Conservation (phyloP, 2,888 invertebrate species). For the Lordiphosa andalusiaca region DNA sequence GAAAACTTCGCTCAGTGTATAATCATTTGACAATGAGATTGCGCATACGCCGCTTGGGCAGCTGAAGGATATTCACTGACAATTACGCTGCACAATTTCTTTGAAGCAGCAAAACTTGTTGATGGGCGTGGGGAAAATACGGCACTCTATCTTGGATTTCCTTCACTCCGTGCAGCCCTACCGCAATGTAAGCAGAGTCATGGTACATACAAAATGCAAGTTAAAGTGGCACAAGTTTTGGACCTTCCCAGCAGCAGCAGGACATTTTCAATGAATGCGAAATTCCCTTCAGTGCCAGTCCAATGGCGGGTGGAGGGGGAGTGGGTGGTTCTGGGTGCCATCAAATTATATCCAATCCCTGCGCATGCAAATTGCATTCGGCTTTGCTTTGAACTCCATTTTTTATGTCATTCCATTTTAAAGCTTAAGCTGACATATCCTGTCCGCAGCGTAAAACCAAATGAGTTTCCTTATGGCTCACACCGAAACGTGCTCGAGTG, state of each 20-base stretch:
- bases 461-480: slow-evolving; percentile 22
- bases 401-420: slow-evolving; percentile 4
- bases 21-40: slow-evolving; percentile 33
- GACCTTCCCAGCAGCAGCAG: slow-evolving; percentile 27
- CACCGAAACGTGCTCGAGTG: slow-evolving; percentile 25
- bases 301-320: not conserved
- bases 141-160: not conserved
- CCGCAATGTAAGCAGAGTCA: slow-evolving; percentile 35
- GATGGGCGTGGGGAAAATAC: slow-evolving; percentile 12
- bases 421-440: slow-evolving; percentile 13
- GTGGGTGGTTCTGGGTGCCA: slow-evolving; percentile 12
- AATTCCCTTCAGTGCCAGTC: slow-evolving; percentile 35
- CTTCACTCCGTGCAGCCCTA: not conserved
- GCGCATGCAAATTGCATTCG: slow-evolving; percentile 39
- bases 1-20: slow-evolving; percentile 1
- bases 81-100: slow-evolving; percentile 46
- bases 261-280: slow-evolving; percentile 61
- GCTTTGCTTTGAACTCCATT: slow-evolving; percentile 9
- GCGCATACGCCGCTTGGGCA: slow-evolving; percentile 54
- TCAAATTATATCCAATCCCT: slow-evolving; percentile 30
- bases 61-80: slow-evolving; percentile 28
- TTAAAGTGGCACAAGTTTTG: slow-evolving; percentile 50
- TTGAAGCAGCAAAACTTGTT: slow-evolving; percentile 30
- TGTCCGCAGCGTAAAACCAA: slow-evolving; percentile 24
- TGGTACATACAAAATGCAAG: slow-evolving; percentile 43